phyloP scores from a whole-genome alignment of 2,888 invertebrate genomes.

The Trachelus troglodyta region DNA sequence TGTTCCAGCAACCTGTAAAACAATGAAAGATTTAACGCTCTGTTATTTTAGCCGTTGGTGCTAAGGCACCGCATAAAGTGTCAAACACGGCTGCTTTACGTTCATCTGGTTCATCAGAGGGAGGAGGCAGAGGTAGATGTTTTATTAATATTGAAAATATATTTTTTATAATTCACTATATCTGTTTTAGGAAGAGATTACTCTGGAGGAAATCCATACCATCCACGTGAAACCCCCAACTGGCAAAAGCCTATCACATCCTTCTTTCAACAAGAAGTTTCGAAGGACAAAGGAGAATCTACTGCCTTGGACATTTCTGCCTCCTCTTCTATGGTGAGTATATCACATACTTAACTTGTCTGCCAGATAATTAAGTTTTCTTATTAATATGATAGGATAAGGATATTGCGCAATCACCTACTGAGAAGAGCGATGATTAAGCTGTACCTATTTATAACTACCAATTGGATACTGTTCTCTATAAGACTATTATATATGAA shows the following conservation, averaged over 20 bases:
- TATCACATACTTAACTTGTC: too few relatives aligned
- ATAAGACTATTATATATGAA: too few relatives aligned
- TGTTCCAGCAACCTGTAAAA: background rate
- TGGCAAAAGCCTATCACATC: constrained; percentile 72
- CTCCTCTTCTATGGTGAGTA: too few relatives aligned
- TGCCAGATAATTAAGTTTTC: too few relatives aligned
- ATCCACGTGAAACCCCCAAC: constrained; percentile 69
- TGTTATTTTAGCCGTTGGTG: constrained; percentile 38
- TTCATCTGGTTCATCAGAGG: constrained; percentile 2
- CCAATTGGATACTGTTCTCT: too few relatives aligned
- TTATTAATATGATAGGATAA: too few relatives aligned
- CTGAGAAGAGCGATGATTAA: too few relatives aligned
- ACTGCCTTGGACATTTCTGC: too few relatives aligned
- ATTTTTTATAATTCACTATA: background rate
- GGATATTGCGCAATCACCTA: too few relatives aligned
- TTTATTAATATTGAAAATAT: constrained; percentile 1
- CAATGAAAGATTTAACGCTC: too few relatives aligned
- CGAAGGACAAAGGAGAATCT: too few relatives aligned
- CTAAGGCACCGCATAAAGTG: constrained; percentile 42
- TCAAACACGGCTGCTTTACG: constrained; percentile 15
- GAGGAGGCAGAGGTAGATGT: constrained; percentile 28
- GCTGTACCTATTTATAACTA: too few relatives aligned
- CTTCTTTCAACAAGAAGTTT: constrained; percentile 59
- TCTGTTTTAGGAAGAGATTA: constrained; percentile 30
- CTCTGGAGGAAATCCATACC: constrained; percentile 68